A percentile compares a stretch with the other conserved stretches of the same genome.
Evolutionary conservation across 2,113 vertebrate species (phyloP).

Genomic region (Urocitellus parryii): DNA sequence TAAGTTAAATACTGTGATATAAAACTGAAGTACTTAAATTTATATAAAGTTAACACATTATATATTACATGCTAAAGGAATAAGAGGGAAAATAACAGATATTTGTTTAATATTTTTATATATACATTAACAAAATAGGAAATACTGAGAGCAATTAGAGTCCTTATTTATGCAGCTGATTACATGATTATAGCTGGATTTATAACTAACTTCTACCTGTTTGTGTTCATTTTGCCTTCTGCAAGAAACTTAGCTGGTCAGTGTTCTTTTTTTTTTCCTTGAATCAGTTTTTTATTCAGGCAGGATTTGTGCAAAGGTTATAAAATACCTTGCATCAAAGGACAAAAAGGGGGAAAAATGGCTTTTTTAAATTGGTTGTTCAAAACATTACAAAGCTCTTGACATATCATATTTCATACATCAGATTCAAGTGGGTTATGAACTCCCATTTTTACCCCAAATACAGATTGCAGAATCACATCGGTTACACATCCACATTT

Average conservation of each 20-base stretch:
- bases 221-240: neutral
- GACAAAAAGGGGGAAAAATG: neutral
- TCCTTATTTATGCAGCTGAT: too few species aligned
- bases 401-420: too few species aligned
- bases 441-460: too few species aligned
- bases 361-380: neutral
- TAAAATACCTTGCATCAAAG: constrained; percentile 24
- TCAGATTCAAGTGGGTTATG: too few species aligned
- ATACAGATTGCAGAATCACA: too few species aligned
- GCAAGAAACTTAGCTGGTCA: neutral
- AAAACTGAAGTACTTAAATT: neutral
- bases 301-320: constrained; percentile 22
- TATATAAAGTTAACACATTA: neutral
- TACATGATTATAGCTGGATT: neutral
- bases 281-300: neutral
- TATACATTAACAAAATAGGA: neutral
- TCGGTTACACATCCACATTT: too few species aligned
- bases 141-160: neutral
- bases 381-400: too few species aligned
- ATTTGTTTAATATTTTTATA: neutral
- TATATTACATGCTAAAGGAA: neutral
- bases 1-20: neutral
- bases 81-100: neutral
- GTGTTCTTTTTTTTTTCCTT: neutral
- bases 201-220: neutral